Evolutionary conservation across 1,140 invertebrate genomes (phyloP).

Genomic region (Drosophila elegans): DNA sequence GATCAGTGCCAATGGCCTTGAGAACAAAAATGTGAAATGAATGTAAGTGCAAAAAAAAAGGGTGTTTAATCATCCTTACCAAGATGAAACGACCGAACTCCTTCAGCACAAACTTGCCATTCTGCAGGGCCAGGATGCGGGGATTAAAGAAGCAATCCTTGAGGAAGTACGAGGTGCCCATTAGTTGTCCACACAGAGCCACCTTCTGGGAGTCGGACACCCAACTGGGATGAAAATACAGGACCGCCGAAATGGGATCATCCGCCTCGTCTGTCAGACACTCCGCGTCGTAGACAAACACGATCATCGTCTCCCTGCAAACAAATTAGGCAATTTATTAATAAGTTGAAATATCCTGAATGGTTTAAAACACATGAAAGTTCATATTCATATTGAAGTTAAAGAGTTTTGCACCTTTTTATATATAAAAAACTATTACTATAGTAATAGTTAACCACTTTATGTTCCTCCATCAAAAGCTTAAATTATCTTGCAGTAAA

Average conservation of each 20-base stretch:
- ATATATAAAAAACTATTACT: too few species aligned
- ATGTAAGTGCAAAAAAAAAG: not conserved
- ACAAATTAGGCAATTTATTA: not conserved
- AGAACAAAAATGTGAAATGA: constrained; percentile 25
- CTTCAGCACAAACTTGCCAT: constrained; percentile 93
- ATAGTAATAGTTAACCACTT: too few species aligned
- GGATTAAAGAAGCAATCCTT: constrained; percentile 90
- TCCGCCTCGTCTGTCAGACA: constrained; percentile 91
- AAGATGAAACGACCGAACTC: constrained; percentile 92
- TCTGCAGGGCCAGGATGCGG: constrained; percentile 90
- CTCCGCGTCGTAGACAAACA: constrained; percentile 94
- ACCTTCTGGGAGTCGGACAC: constrained; percentile 92
- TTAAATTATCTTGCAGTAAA: too few species aligned
- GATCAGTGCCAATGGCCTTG: constrained; percentile 93
- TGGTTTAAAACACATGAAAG: too few species aligned
- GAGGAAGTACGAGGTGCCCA: constrained; percentile 92
- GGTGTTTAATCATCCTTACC: constrained; percentile 84
- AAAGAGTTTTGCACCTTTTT: too few species aligned
- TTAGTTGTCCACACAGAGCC: constrained; percentile 92
- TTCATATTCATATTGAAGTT: too few species aligned
- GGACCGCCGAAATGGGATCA: constrained; percentile 93
- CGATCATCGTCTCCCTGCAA: constrained; percentile 93
- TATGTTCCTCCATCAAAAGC: too few species aligned
- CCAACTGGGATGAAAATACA: constrained; percentile 95
- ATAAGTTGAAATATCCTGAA: not conserved